Evolutionary conservation across 2,113 vertebrate genomes (phyloP), one percentile per base, ranked within the genome.

Genomic region (Lampris incognitus): DNA sequence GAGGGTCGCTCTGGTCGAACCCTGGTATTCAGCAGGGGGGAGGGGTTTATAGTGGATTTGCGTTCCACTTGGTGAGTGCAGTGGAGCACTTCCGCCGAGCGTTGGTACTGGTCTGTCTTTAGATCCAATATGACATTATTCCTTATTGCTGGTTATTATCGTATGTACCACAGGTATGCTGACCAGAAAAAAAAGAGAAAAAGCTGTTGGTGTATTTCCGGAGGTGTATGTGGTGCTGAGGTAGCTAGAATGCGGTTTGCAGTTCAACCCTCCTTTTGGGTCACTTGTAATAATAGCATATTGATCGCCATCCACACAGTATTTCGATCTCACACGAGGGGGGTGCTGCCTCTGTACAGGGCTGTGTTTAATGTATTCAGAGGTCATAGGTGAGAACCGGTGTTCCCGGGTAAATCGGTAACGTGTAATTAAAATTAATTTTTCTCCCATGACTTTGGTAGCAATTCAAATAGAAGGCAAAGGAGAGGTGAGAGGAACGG

Each of bases 301-400:
- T 38, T n/a, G 46, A 54, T 62, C 49, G 24, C 52, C 70, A 61
- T 36, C 64, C 69, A 38, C 68, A 51, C 55, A 58, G 51, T n/a
- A 76, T n/a, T 50, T n/a, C 83, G 87, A 86, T 88, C 86, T 89
- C 72, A 57, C 66, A 74, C 10, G 54, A 50, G 42, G 57, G 50
- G 39, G 61, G 11, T 63, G 55, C 36, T 2, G 51, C 72, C 76
- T 72, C 42, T 51, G 57, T 4, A 39, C 36, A 39, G 6, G 1
- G 52, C 24, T 69, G 8, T 5, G 42, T 62, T n/a, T 44, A 36
- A 11, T 48, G 57, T 62, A 46, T 59, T 75, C 51, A 77, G 48
- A 75, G 66, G 10, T 81, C 52, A 44, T 56, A 54, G 49, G 78
- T 56, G 48, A 54, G 69, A 36, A 60, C 40, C 52, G 3, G 37